Base-by-base conservation (phyloP, 2,797 vertebrate species). In the Lycodopsis pacificus region DNA sequence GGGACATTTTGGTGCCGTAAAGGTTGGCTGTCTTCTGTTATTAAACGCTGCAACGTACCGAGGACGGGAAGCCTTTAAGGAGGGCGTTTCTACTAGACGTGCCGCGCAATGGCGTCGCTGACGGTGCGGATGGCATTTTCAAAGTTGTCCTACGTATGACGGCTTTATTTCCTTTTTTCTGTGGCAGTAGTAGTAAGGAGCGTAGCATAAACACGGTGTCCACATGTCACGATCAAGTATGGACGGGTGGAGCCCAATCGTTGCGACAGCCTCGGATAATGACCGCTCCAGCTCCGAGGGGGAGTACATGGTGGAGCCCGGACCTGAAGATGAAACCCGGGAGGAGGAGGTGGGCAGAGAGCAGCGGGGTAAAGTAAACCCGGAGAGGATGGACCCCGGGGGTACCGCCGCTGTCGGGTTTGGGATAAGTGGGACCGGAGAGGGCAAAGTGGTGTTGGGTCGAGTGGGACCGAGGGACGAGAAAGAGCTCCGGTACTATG, bases 241-340 rank as follows among this genome's bases (percentile, higher is more conserved):
- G 95, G 95, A 96, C 83, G 93, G 84, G 44, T 95, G 94, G 93
- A 94, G 88, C 80, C 84, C 92, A 22, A 82, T 90, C 36, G 94
- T 86, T 27, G 80, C 81, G 3, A 63, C 89, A 34, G 71, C 84
- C 59, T 94, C 94, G 34, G 94, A 95, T 27, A 92, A 93, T 14
- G 94, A 94, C 8, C 89, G 80, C 2, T 94, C 95, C 67, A 92
- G 93, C 72, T 95, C 93, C 36, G 95, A 95, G 68, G 95, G 94
- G 62, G 95, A 96, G 73, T 94, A 93, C 89, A 76, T 89, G 64
- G 42, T 93, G 54, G 86, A 88, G 36, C 88, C 65, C 1, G 86
- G 75, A 76, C 12, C 79, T 12, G 79, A 51, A 30, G 83, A 30
- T 22, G 89, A 80, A n/a, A 11, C 75, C 13, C 82, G 80, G 57